These are phyloP conservation scores for Mionectes macconnelli DNA, from an alignment of 2,113 vertebrate species.

Conservation along the genomic window DNA sequence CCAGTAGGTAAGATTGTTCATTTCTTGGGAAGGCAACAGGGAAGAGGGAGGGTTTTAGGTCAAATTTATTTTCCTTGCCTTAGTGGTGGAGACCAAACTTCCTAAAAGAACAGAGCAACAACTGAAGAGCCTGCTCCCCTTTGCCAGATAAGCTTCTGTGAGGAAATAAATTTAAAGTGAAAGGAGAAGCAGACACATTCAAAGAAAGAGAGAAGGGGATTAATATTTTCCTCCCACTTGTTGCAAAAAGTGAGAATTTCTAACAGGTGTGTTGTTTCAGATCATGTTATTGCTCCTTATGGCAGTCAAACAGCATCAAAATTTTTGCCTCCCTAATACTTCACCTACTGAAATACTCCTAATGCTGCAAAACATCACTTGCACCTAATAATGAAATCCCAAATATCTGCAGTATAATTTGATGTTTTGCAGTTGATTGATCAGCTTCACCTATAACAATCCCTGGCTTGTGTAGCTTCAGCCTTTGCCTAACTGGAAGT, in stretches of 20 bases:
- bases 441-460: neutral
- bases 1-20: neutral
- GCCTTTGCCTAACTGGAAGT: neutral
- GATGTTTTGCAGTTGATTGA: neutral
- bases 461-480: neutral
- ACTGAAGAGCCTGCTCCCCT: neutral
- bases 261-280: neutral
- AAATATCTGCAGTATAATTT: neutral
- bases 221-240: neutral
- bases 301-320: neutral
- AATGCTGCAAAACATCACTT: neutral
- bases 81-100: neutral
- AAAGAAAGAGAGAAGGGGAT: neutral
- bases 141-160: neutral
- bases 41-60: neutral
- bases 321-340: neutral
- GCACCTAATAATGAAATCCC: neutral
- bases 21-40: neutral
- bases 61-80: neutral
- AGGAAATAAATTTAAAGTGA: neutral
- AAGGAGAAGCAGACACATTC: neutral
- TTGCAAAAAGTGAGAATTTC: neutral
- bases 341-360: neutral
- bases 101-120: neutral
- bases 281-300: neutral